These are phyloP conservation scores for Limanda limanda DNA, from an alignment of 2,113 vertebrate species.

Conservation along the genomic window DNA sequence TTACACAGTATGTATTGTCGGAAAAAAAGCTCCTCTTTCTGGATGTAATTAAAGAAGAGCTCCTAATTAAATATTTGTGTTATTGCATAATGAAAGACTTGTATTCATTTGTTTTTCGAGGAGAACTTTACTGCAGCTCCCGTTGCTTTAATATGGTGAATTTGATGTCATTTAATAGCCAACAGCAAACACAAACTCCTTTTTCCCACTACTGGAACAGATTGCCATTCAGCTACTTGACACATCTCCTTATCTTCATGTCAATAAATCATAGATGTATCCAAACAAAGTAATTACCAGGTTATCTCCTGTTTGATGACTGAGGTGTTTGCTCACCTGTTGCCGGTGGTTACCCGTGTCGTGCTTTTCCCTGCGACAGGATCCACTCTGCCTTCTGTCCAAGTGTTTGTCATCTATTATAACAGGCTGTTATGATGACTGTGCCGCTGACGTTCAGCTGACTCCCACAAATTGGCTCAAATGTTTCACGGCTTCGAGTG, in stretches of 20 bases:
- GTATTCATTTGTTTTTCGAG: not conserved
- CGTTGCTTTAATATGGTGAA: not conserved
- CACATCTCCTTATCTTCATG: conserved; percentile 9
- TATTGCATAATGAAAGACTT: not conserved
- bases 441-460: conserved; percentile 32
- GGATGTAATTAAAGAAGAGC: not conserved
- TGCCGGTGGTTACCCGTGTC: not conserved
- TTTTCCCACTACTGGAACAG: conserved; percentile 22
- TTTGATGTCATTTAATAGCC: conserved; percentile 37
- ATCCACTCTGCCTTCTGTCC: conserved; percentile 24
- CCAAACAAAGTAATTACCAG: conserved; percentile 37
- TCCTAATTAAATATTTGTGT: not conserved
- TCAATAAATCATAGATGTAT: conserved; percentile 46
- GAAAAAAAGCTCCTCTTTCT: not conserved
- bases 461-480: conserved; percentile 57
- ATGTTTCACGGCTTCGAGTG: conserved; percentile 49
- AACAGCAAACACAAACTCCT: conserved; percentile 29
- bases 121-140: not conserved
- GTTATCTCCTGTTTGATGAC: not conserved
- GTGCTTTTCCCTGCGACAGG: conserved; percentile 1
- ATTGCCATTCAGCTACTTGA: conserved; percentile 43
- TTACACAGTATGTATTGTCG: not conserved
- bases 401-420: conserved; percentile 42
- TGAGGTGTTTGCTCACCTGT: conserved; percentile 42
- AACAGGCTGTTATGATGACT: conserved; percentile 43